A percentile compares a stretch with the other conserved stretches of the same genome.
Evolutionary conservation across 2,888 invertebrate genomes (phyloP).

Genomic region (Monoplex corrugatus): DNA sequence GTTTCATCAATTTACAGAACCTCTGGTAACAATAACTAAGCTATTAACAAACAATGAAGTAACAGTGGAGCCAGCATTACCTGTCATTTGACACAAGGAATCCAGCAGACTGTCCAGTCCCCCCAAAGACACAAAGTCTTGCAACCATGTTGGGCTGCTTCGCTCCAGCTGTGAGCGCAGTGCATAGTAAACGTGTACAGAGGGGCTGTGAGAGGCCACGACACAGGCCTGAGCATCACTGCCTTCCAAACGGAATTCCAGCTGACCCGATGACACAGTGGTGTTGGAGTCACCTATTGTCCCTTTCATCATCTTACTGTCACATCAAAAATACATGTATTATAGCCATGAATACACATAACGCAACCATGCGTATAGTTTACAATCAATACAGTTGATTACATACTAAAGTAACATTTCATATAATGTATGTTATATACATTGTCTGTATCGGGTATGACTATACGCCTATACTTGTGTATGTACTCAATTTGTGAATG

Average conservation of each 20-base stretch:
- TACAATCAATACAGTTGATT: too few species aligned
- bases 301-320: conserved; percentile 37
- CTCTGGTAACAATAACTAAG: too few species aligned
- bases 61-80: conserved; percentile 33
- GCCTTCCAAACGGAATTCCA: conserved; percentile 64
- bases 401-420: too few species aligned
- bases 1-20: too few species aligned
- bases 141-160: conserved; percentile 80
- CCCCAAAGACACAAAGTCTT: conserved; percentile 82
- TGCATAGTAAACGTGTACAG: conserved; percentile 75
- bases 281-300: conserved; percentile 58
- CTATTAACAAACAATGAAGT: too few species aligned
- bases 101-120: conserved; percentile 82
- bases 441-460: too few species aligned
- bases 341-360: not conserved
- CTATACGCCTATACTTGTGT: too few species aligned
- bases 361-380: too few species aligned
- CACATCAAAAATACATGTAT: not conserved
- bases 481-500: too few species aligned
- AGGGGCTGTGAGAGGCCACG: conserved; percentile 71
- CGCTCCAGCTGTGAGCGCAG: conserved; percentile 71
- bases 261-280: conserved; percentile 61
- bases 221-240: conserved; percentile 72
- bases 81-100: conserved; percentile 80
- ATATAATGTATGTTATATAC: too few species aligned